Evolutionary conservation across 2,888 invertebrate species (phyloP).

Genomic region (Salticus scenicus): DNA sequence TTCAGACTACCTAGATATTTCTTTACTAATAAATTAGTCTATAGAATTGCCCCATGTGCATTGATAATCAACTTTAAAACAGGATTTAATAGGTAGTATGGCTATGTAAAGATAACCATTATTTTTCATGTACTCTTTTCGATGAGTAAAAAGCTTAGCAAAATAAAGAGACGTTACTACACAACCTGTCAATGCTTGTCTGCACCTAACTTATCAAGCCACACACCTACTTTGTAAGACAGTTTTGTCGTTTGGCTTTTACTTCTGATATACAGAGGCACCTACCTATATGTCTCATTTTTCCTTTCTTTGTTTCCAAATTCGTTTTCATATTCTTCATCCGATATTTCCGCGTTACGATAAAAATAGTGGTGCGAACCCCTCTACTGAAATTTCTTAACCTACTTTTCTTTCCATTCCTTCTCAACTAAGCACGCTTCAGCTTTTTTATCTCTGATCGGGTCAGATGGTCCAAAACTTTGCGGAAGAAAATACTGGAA

Average conservation of each 20-base stretch:
- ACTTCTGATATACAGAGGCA: neutral
- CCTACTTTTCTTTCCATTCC: constrained; percentile 13
- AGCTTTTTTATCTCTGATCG: neutral
- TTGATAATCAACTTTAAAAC: no score
- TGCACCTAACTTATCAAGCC: no score
- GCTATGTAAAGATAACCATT: no score
- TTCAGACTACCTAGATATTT: no score
- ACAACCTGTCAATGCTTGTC: no score
- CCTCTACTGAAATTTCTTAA: constrained; percentile 9
- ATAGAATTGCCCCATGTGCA: no score
- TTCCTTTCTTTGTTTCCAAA: constrained; percentile 17
- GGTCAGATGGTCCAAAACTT: constrained; percentile 2
- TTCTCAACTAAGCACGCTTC: neutral
- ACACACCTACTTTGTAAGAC: neutral
- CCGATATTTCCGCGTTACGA: constrained; percentile 21
- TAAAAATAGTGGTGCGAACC: constrained; percentile 7
- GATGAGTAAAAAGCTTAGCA: no score
- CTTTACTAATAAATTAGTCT: no score
- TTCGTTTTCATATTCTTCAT: constrained; percentile 15
- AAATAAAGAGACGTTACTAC: no score
- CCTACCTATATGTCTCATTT: neutral
- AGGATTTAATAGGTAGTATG: no score
- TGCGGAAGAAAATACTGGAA: neutral
- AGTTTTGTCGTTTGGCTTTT: neutral
- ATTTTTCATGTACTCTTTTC: no score